phyloP scores from a whole-genome alignment of 2,888 invertebrate genomes.

The Lepidocyrtoides sp. region DNA sequence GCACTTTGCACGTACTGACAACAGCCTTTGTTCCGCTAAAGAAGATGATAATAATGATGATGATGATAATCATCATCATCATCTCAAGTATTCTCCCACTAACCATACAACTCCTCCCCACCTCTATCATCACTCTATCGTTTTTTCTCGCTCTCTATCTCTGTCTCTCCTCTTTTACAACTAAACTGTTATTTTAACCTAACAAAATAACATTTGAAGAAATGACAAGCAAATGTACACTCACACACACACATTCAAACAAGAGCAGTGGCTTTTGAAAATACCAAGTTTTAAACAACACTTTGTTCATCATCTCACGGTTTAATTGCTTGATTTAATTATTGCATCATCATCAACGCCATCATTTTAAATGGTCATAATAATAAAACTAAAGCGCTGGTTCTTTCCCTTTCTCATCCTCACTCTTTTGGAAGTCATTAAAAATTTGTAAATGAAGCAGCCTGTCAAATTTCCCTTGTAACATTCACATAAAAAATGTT shows the following conservation, averaged over 20 bases:
- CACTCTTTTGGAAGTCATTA: slow-evolving; percentile 51
- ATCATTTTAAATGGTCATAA: slow-evolving; percentile 9
- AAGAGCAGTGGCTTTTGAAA: slow-evolving; percentile 30
- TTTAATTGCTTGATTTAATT: slow-evolving; percentile 52
- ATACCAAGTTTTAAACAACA: background rate
- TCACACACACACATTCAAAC: no score
- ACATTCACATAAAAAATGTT: background rate
- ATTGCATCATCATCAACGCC: slow-evolving; percentile 52
- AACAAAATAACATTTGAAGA: background rate
- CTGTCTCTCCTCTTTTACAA: background rate
- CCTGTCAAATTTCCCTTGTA: slow-evolving; percentile 39
- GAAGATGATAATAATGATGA: background rate
- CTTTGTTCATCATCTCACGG: slow-evolving; percentile 32
- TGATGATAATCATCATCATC: background rate
- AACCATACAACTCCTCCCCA: background rate
- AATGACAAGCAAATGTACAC: background rate
- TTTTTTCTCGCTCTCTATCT: background rate
- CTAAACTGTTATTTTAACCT: background rate
- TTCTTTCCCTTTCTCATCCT: background rate
- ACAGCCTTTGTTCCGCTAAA: slow-evolving; percentile 24
- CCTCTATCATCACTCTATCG: background rate
- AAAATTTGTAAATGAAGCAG: slow-evolving; percentile 58
- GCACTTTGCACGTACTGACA: slow-evolving; percentile 16
- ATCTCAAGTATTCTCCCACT: no score
- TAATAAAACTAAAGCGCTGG: background rate